Percentiles rank a stretch among this genome's conserved stretches.
Evolutionary conservation across 2,113 vertebrate genomes (phyloP).

Genomic region (Steatornis caripensis): DNA sequence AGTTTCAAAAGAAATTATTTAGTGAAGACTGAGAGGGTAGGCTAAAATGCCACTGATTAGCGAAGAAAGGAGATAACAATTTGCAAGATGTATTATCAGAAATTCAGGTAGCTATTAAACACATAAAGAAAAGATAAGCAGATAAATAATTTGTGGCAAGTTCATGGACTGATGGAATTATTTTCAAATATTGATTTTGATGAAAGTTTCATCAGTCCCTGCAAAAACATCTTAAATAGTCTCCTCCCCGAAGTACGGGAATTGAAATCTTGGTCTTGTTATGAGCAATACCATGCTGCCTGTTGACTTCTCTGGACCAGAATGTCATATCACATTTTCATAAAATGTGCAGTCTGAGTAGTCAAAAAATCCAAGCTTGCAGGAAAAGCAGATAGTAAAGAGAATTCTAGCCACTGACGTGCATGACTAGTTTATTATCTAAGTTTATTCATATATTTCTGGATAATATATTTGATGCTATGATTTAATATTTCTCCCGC

Average conservation of each 20-base stretch:
- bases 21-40: not conserved
- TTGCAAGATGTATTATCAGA: not conserved
- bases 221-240: not conserved
- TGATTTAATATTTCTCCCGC: slow-evolving; percentile 51
- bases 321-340: not conserved
- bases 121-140: not conserved
- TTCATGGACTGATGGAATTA: not conserved
- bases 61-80: not conserved
- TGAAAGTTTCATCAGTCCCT: not conserved
- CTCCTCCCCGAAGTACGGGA: not conserved
- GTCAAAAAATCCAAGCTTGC: not conserved
- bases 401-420: not conserved
- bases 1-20: not conserved
- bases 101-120: not conserved
- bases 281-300: not conserved
- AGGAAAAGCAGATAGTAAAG: not conserved
- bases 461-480: slow-evolving; percentile 10
- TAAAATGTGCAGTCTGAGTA: not conserved
- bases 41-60: not conserved
- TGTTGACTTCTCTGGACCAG: not conserved
- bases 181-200: not conserved
- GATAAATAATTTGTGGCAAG: not conserved
- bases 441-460: not conserved
- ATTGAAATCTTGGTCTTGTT: not conserved
- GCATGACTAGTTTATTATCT: not conserved